Evolutionary conservation across 2,797 vertebrate species (phyloP).

Genomic region (Macropus fuliginosus): DNA sequence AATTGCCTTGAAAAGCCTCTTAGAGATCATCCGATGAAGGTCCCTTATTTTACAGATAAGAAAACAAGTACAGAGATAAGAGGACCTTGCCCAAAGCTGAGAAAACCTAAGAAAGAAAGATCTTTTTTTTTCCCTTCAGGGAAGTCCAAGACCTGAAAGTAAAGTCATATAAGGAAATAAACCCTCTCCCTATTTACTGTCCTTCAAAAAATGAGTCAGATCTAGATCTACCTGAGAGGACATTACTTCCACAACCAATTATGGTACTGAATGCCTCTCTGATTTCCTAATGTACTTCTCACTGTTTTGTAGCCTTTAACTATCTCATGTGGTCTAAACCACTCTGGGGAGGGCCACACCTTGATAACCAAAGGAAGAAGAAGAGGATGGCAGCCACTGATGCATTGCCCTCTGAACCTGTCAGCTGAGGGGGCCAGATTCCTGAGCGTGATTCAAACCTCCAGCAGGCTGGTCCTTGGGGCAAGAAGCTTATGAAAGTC

Average conservation of each 20-base stretch:
- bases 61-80: not conserved
- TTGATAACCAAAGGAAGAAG: not conserved
- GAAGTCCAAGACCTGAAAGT: constrained; percentile 56
- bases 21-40: not conserved
- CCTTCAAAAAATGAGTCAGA: constrained; percentile 51
- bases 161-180: constrained; percentile 39
- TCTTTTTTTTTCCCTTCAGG: not conserved
- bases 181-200: constrained; percentile 1
- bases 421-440: not conserved
- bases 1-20: not conserved
- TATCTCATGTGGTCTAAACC: not conserved
- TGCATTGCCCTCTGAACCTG: not conserved
- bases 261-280: not conserved
- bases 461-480: not conserved
- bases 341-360: not conserved
- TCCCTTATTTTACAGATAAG: not conserved
- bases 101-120: not conserved
- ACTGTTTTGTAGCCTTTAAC: not conserved
- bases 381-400: not conserved
- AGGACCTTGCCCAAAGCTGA: not conserved
- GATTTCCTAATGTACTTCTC: not conserved
- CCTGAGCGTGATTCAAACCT: constrained; percentile 13
- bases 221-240: constrained; percentile 25
- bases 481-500: not conserved
- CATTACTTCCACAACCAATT: constrained; percentile 2